Percentiles rank a stretch among this genome's conserved stretches.
These are phyloP conservation scores for Caenorhabditis latens DNA, from an alignment of 1,140 invertebrate species.

Conservation along the genomic window DNA sequence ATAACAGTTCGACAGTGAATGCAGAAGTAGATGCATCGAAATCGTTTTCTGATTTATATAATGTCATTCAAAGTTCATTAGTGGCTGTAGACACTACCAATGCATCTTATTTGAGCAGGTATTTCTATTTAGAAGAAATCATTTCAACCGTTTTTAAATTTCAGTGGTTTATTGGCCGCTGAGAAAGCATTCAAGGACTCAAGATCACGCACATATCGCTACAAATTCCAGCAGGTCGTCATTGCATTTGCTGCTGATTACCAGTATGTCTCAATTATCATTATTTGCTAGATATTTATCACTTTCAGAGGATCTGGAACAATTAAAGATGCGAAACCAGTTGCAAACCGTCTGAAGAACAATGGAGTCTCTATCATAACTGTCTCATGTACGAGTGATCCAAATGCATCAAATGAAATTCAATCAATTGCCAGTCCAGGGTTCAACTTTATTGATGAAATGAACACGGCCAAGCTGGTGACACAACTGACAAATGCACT, in stretches of 20 bases:
- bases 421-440: not conserved
- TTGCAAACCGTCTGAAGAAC: not conserved
- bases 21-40: not conserved
- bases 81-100: not conserved
- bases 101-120: slow-evolving; percentile 10
- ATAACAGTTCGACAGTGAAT: not conserved
- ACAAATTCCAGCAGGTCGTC: not conserved
- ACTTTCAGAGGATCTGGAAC: slow-evolving; percentile 10
- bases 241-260: slow-evolving; percentile 34
- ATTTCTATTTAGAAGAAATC: not conserved
- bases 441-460: slow-evolving; percentile 13
- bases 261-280: not conserved
- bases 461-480: not conserved
- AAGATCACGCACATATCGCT: not conserved
- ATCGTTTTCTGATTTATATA: slow-evolving; percentile 8
- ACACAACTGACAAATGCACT: slow-evolving; percentile 31
- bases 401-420: not conserved
- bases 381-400: not conserved
- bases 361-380: not conserved
- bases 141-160: not conserved
- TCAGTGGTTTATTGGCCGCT: slow-evolving; percentile 12
- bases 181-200: not conserved
- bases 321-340: not conserved
- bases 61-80: slow-evolving; percentile 17
- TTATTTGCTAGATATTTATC: not conserved